Evolutionary conservation across 2,888 invertebrate species (phyloP), one percentile per base, ranked within the genome.

Genomic region (Ormyrus nitidulus): DNA sequence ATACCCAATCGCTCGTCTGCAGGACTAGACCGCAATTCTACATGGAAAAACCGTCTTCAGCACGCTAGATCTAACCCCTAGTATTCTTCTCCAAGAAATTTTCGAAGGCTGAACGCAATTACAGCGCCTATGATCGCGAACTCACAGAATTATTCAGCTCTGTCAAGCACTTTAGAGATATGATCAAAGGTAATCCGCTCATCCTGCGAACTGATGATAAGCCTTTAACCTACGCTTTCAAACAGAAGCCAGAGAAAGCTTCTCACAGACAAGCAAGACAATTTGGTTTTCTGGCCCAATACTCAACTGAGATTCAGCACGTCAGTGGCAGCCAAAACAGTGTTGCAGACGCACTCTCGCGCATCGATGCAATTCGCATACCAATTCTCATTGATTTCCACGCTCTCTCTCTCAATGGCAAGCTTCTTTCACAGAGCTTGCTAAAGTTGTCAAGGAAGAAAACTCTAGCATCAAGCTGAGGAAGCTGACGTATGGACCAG

Each of bases 241-340:
- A 34, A 0, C 80, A 81, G 54, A 85, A 85, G 19, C 54, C 74
- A 0, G 84, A 84, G 0, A 81, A 82, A 11, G 75, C 77, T n/a
- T 80, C 82, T 0, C 86, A 84, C 0, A 53, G 83, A 5, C 84
- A 86, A 71, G 58, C 82, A 5, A 51, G 85, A 0, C 83, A 86
- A 10, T 80, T 91, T 0, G 49, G 70, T 44, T 76, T 34, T 34
- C 66, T 82, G 0, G 3, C 13, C 0, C 79, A 83, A 46, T 78
- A 77, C 44, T 72, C 75, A 0, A 77, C 72, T 2, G 53, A 77
- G 0, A 76, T 81, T 1, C 0, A n/a, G 5, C 66, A 79, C 10
- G 5, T 77, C 2, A 49, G 44, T 8, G 77, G 65, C 0, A 0
- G 0, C 0, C 61, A 72, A 0, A 81, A 81, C 0, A 46, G 0